Evolutionary conservation across 2,113 vertebrate species (phyloP), one percentile per base, ranked within the genome.

Genomic region (Romanogobio albipinnatus): DNA sequence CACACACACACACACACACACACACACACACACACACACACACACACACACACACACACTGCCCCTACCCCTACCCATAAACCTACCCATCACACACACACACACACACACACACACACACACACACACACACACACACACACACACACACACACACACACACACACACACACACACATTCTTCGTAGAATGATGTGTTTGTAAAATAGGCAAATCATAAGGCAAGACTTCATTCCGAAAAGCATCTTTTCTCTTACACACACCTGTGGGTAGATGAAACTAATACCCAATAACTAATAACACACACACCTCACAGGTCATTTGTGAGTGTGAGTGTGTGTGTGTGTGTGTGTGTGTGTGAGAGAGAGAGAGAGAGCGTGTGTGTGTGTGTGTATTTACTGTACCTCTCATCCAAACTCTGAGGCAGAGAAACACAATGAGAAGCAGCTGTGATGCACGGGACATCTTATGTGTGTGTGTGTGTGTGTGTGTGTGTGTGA

Each of bases 371-470:
- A n/a, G n/a, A n/a, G n/a, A n/a, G n/a, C n/a, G 29, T 36, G 36
- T 36, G 36, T 3, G 36, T 39, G 36, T 39, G 36, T 45, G 9
- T 8, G 73, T 19, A 17, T 86, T 45, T 75, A 56, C 2, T 1
- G 47, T 62, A 64, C 61, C 76, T 19, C 77, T 64, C 10, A 36
- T 39, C 24, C 14, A 49, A 70, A 64, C 26, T 75, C 19, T 64
- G 51, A 59, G 58, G 85, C 56, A 80, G 66, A 78, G 78, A 61
- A 70, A 75, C 84, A 80, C 47, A 70, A 53, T 83, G 71, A 84
- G 81, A 77, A 82, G 81, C 84, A 87, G 88, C 88, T 89, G 86
- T 77, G 71, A 68, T 77, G 33, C 53, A 84, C 33, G 14, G 49
- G 74, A 84, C 15, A 62, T 87, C 86, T 89, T 81, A 62, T 64